phyloP scores from a whole-genome alignment of 1,140 invertebrate species.

The Aphis gossypii region DNA sequence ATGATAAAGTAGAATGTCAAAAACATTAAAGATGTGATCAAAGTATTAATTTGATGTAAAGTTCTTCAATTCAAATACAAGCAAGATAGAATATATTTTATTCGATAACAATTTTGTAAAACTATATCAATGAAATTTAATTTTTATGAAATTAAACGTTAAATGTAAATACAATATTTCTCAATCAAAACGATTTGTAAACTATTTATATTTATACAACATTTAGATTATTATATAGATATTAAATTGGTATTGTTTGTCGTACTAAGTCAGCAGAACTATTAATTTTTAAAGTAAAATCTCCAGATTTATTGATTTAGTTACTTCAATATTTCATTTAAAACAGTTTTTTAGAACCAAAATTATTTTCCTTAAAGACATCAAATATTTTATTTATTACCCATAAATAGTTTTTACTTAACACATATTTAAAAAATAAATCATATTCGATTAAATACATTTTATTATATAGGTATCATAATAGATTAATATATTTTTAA shows the following conservation, averaged over 20 bases:
- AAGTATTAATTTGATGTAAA: background rate
- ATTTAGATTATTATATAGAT: background rate
- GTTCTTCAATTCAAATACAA: background rate
- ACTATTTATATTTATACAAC: background rate
- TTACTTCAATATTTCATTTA: background rate
- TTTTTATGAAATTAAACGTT: background rate
- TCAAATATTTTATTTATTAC: background rate
- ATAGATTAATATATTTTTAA: background rate
- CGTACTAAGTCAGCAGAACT: background rate
- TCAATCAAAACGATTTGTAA: background rate
- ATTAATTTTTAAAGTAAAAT: background rate
- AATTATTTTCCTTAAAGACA: background rate
- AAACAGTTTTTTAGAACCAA: background rate
- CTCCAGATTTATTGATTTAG: background rate
- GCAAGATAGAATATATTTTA: too few species aligned
- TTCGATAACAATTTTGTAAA: too few species aligned
- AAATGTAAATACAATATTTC: background rate
- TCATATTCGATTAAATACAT: background rate
- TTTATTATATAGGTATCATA: background rate
- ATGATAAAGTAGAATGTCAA: background rate
- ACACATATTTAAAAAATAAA: background rate
- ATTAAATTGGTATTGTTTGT: background rate
- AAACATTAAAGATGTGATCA: background rate
- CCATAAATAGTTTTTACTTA: too few species aligned
- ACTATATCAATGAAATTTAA: background rate